Percentiles rank a stretch among this genome's conserved stretches.
These are phyloP conservation scores for Acrobasis repandana DNA, from an alignment of 2,888 invertebrate species.

Conservation along the genomic window DNA sequence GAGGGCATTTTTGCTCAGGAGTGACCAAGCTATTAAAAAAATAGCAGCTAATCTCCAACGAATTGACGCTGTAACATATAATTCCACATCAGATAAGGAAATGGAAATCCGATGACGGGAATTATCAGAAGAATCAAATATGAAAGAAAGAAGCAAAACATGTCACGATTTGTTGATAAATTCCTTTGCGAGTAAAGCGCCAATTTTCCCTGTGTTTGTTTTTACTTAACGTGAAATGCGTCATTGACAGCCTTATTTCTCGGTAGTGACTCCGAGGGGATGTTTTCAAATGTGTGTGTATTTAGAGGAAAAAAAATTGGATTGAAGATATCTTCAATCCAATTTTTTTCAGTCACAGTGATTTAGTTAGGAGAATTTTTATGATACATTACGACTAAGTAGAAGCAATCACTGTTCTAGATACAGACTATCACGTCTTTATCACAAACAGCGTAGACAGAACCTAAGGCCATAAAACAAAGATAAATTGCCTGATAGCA, in stretches of 20 bases:
- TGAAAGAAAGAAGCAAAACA: conserved; percentile 17
- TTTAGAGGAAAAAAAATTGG: neutral
- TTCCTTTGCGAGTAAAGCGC: conserved; percentile 1
- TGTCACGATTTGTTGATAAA: conserved; percentile 7
- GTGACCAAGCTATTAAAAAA: too few relatives aligned
- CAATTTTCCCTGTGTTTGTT: conserved; percentile 16
- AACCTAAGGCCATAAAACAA: too few relatives aligned
- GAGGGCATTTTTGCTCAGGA: too few relatives aligned
- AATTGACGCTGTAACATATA: neutral
- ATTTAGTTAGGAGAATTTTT: too few relatives aligned
- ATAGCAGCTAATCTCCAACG: neutral
- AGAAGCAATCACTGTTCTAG: too few relatives aligned
- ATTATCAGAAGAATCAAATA: conserved; percentile 6
- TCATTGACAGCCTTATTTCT: conserved; percentile 12
- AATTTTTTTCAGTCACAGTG: too few relatives aligned
- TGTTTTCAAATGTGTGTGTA: neutral
- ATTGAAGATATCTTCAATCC: neutral
- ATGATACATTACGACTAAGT: too few relatives aligned
- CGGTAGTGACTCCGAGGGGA: neutral
- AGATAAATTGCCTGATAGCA: too few relatives aligned
- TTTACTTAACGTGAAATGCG: conserved; percentile 19
- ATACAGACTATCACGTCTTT: too few relatives aligned
- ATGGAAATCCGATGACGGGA: neutral
- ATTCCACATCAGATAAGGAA: neutral
- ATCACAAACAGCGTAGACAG: too few relatives aligned